Percentiles rank a stretch among this genome's conserved stretches.
Evolutionary conservation across 2,113 vertebrate genomes (phyloP).

Genomic region (Paradoxurus hermaphroditus): DNA sequence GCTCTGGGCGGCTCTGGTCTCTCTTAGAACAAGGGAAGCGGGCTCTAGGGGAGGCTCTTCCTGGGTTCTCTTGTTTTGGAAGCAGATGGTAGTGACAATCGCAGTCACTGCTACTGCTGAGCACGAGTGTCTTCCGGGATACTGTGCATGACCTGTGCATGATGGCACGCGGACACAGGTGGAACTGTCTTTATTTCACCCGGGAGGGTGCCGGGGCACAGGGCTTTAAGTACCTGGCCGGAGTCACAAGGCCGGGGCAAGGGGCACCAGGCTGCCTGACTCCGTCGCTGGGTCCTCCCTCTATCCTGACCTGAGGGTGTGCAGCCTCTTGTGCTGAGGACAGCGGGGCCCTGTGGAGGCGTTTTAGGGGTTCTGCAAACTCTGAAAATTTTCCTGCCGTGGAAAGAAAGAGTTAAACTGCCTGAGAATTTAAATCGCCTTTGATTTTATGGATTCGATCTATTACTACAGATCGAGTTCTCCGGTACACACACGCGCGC

Average conservation of each 20-base stretch:
- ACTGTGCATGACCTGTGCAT: rapidly evolving
- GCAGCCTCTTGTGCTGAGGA: too few species aligned
- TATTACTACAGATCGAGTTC: background rate
- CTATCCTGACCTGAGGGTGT: rapidly evolving
- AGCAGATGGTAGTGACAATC: background rate
- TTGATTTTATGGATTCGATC: background rate
- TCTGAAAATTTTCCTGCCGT: background rate
- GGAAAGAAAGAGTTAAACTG: background rate
- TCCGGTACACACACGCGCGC: background rate
- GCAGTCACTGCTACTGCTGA: background rate
- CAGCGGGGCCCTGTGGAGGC: background rate
- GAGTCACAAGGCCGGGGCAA: too few species aligned
- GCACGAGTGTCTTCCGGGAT: rapidly evolving
- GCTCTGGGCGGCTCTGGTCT: background rate
- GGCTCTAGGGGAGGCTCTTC: background rate
- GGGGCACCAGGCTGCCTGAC: background rate
- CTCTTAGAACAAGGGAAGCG: background rate
- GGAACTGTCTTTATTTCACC: background rate
- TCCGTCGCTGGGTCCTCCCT: background rate
- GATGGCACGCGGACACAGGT: background rate
- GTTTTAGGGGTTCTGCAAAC: background rate
- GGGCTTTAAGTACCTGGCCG: background rate
- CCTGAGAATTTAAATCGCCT: background rate
- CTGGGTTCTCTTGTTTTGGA: background rate
- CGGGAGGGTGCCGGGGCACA: background rate